A percentile compares a stretch with the other conserved stretches of the same genome.
Evolutionary conservation across 2,113 vertebrate genomes (phyloP).

Genomic region (Charadrius vociferus): DNA sequence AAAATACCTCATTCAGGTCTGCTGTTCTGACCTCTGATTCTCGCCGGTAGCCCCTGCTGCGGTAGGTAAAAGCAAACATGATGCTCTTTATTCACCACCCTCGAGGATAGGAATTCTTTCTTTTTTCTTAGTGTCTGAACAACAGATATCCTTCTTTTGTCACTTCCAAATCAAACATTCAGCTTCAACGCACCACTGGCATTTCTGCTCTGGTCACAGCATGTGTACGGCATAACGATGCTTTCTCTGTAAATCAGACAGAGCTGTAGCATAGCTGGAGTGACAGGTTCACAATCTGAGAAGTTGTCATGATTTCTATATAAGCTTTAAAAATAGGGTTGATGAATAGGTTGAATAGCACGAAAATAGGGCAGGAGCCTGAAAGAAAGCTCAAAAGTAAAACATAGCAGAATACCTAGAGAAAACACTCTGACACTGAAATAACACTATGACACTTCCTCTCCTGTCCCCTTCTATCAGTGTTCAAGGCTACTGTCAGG

Average conservation of each 20-base stretch:
- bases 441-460: neutral
- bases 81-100: neutral
- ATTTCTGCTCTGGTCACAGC: neutral
- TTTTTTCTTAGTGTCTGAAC: neutral
- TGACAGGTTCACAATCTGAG: neutral
- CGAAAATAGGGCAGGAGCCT: neutral
- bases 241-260: neutral
- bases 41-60: neutral
- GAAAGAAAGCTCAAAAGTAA: neutral
- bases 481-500: neutral
- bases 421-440: neutral
- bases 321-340: neutral
- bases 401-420: neutral
- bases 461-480: neutral
- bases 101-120: rapidly evolving
- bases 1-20: neutral
- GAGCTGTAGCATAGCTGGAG: neutral
- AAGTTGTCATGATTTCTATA: neutral
- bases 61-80: neutral
- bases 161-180: neutral
- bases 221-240: neutral
- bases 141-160: neutral
- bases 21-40: neutral
- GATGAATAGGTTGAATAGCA: neutral
- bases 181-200: neutral